phyloP scores from a whole-genome alignment of 1,140 invertebrate species.

The Lordiphosa clarofinis region DNA sequence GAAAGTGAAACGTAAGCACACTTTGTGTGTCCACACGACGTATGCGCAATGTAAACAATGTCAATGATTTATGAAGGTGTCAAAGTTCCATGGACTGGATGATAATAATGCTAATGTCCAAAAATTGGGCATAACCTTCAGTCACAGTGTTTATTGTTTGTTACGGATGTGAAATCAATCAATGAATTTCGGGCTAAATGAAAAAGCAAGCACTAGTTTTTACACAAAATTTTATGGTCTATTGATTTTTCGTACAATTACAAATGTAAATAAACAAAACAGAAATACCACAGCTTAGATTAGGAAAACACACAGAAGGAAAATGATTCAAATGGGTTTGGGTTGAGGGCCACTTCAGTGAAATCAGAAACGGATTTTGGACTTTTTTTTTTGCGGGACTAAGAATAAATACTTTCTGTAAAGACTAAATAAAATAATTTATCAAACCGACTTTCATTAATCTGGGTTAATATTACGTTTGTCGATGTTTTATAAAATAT shows the following conservation, averaged over 20 bases:
- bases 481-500: no score
- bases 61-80: constrained; percentile 21
- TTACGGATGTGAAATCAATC: constrained; percentile 56
- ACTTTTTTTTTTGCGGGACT: no score
- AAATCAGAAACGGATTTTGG: no score
- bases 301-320: no score
- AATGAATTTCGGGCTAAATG: constrained; percentile 22
- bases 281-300: constrained; percentile 3
- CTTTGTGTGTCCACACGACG: constrained; percentile 31
- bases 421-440: no score
- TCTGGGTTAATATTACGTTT: no score
- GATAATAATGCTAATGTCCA: constrained; percentile 29
- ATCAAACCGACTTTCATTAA: no score
- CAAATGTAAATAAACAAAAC: constrained; percentile 22
- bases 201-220: constrained; percentile 9
- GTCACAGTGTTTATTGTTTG: constrained; percentile 34
- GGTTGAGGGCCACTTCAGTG: background rate
- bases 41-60: constrained; percentile 58
- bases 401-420: no score
- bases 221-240: constrained; percentile 39
- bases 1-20: constrained; percentile 18
- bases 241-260: constrained; percentile 41
- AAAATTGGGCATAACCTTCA: constrained; percentile 5
- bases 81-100: constrained; percentile 29
- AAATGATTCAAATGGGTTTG: no score